These are phyloP conservation scores for Periplaneta americana DNA, from an alignment of 1,140 invertebrate species.

Conservation along the genomic window DNA sequence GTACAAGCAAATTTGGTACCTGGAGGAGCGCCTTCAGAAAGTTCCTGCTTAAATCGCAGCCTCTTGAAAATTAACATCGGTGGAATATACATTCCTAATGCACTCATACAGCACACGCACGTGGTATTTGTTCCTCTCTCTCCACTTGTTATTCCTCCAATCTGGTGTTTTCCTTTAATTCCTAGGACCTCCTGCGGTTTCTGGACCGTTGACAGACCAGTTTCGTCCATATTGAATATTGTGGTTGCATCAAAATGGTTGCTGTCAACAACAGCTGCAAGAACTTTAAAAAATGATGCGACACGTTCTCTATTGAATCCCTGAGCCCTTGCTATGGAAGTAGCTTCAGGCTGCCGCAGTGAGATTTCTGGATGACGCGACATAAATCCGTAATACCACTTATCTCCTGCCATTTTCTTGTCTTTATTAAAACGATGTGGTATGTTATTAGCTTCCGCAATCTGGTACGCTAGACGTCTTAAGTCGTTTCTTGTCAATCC, in stretches of 20 bases:
- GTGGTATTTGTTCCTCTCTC: conserved; percentile 29
- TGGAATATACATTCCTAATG: too few relatives aligned
- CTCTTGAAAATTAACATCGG: too few relatives aligned
- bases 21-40: too few relatives aligned
- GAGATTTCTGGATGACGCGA: conserved; percentile 33
- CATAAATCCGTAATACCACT: conserved; percentile 37
- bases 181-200: conserved; percentile 24
- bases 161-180: conserved; percentile 25
- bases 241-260: too few relatives aligned
- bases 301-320: too few relatives aligned
- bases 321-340: conserved; percentile 31
- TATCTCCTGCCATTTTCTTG: conserved; percentile 32
- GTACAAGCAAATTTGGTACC: too few relatives aligned
- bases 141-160: conserved; percentile 28
- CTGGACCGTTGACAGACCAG: conserved; percentile 36
- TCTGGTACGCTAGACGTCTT: background rate
- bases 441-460: conserved; percentile 13
- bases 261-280: too few relatives aligned
- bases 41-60: conserved; percentile 24
- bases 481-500: background rate
- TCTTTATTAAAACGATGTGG: conserved; percentile 28
- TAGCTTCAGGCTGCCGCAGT: conserved; percentile 35
- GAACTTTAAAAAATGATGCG: too few relatives aligned
- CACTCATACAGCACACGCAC: conserved; percentile 26
- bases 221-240: conserved; percentile 40